Evolutionary conservation across 2,888 invertebrate species (phyloP).

Genomic region (Synanthedon vespiformis): DNA sequence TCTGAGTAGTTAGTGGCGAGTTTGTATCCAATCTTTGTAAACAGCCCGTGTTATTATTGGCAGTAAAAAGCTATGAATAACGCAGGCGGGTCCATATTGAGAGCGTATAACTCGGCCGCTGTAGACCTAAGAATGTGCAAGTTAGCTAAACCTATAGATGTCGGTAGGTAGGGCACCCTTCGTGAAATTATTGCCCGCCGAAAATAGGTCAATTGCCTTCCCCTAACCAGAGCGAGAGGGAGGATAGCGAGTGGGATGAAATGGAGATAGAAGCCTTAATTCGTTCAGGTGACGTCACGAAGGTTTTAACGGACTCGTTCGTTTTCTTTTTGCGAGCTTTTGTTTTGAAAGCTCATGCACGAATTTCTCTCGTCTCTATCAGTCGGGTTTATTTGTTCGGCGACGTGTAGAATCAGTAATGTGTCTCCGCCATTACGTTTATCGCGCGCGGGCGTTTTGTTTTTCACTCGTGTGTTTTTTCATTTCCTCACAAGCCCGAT

Average conservation of each 20-base stretch:
- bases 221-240: constrained; percentile 38
- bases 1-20: constrained; percentile 15
- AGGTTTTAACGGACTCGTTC: constrained; percentile 47
- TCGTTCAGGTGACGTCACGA: constrained; percentile 64
- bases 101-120: constrained; percentile 27
- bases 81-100: constrained; percentile 21
- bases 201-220: constrained; percentile 69
- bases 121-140: constrained; percentile 44
- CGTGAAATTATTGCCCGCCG: constrained; percentile 58
- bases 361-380: constrained; percentile 19
- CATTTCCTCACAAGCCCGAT: constrained; percentile 9
- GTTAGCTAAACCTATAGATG: constrained; percentile 40
- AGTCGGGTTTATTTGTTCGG: constrained; percentile 23
- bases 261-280: constrained; percentile 42
- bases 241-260: not conserved
- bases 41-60: constrained; percentile 24
- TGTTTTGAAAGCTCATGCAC: constrained; percentile 35
- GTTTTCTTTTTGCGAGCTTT: constrained; percentile 47
- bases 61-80: constrained; percentile 27
- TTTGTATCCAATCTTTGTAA: constrained; percentile 29
- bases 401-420: constrained; percentile 28
- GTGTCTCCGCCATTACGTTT: constrained; percentile 20
- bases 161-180: constrained; percentile 44
- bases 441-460: constrained; percentile 12
- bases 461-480: constrained; percentile 12